Conservation (phyloP, 2,797 vertebrate genomes). For the Gallinago solitaria region DNA sequence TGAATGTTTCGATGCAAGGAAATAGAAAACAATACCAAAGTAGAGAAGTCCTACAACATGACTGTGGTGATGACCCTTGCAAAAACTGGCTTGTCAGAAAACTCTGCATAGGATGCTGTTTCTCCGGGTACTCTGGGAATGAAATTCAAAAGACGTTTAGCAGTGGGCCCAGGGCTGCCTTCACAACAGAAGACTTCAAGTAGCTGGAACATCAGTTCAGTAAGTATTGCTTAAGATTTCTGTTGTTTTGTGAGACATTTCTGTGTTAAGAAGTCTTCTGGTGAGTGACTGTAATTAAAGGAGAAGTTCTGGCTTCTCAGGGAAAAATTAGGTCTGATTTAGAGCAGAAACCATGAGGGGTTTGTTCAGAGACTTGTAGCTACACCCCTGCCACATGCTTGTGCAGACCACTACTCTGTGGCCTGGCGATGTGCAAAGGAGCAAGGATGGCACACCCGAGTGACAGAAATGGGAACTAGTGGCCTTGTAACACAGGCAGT, state of each 20-base stretch:
- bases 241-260: neutral
- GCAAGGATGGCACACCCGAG: neutral
- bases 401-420: neutral
- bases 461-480: neutral
- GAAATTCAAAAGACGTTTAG: neutral
- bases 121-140: neutral
- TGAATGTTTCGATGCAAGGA: neutral
- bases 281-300: neutral
- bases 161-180: neutral
- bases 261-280: neutral
- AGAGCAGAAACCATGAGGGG: neutral
- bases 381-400: neutral
- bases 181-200: neutral
- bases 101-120: neutral
- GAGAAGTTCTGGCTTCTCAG: neutral
- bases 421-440: neutral
- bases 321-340: neutral
- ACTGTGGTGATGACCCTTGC: neutral
- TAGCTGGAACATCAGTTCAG: neutral
- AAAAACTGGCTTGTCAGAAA: neutral
- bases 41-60: neutral
- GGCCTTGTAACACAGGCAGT: neutral
- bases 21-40: neutral
- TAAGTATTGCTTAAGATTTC: neutral
- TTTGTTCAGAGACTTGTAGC: neutral